A percentile compares a stretch with the other conserved stretches of the same genome.
Evolutionary conservation across 2,113 vertebrate genomes (phyloP).

Genomic region (Epinephelus fuscoguttatus): DNA sequence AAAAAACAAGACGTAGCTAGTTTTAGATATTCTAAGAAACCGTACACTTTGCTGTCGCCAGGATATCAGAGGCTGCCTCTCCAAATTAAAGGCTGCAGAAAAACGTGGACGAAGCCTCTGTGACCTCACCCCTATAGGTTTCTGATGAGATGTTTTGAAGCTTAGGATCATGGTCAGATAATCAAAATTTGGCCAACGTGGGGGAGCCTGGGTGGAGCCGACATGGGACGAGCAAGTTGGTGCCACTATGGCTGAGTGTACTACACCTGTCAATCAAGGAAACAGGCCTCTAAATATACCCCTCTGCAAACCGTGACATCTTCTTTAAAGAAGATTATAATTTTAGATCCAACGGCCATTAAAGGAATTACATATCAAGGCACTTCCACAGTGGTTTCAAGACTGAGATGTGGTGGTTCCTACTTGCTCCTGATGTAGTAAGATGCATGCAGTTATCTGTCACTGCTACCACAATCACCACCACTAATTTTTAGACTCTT

Average conservation of each 20-base stretch:
- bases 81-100: conserved; percentile 69
- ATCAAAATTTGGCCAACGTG: conserved; percentile 44
- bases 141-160: conserved; percentile 45
- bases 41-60: conserved; percentile 25
- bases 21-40: conserved; percentile 43
- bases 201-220: conserved; percentile 51
- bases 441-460: not conserved
- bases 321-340: conserved; percentile 36
- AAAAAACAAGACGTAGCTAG: not conserved
- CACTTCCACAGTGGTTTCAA: conserved; percentile 23
- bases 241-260: conserved; percentile 27
- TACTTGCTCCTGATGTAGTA: conserved; percentile 27
- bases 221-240: conserved; percentile 20
- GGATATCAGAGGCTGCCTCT: conserved; percentile 34
- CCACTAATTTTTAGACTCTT: not conserved
- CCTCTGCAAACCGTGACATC: conserved; percentile 49
- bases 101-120: conserved; percentile 26
- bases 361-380: conserved; percentile 22
- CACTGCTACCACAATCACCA: not conserved
- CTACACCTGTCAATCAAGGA: conserved; percentile 54
- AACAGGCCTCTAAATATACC: conserved; percentile 60
- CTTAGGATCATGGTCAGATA: conserved; percentile 59
- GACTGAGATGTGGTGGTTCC: conserved; percentile 3
- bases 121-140: conserved; percentile 55
- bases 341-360: conserved; percentile 41